Evolutionary conservation across 2,797 vertebrate genomes (phyloP).

Genomic region (Eidolon dupreanum): DNA sequence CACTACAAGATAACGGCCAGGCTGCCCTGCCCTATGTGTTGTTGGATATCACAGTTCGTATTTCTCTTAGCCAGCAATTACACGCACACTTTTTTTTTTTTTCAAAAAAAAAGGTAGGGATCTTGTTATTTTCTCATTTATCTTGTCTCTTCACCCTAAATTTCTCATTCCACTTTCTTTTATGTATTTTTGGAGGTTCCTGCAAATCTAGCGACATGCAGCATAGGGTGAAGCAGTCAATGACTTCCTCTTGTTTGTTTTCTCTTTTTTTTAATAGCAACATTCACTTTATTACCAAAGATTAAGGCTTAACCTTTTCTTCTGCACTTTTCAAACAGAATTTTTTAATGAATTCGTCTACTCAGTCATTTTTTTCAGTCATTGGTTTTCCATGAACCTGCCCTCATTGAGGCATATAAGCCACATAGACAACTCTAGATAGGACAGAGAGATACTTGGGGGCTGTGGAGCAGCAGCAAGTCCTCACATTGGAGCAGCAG

Average conservation of each 20-base stretch:
- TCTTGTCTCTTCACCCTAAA: conserved; percentile 7
- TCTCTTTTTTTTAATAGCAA: background rate
- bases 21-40: fast-evolving
- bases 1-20: fast-evolving
- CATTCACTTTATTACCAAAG: conserved; percentile 27
- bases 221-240: background rate
- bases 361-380: background rate
- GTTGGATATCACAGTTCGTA: background rate
- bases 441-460: background rate
- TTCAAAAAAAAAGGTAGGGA: background rate
- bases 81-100: background rate
- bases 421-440: background rate
- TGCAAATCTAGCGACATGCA: background rate
- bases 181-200: background rate
- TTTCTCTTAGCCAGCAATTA: background rate
- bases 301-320: background rate
- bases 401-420: background rate
- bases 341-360: background rate
- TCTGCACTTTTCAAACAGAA: background rate
- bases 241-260: background rate
- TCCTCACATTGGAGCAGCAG: fast-evolving
- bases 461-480: background rate
- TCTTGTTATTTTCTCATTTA: background rate
- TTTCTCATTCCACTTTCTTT: background rate
- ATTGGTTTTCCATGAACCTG: background rate